Conservation (phyloP, 1,140 invertebrate genomes). For the Ceratitis capitata region DNA sequence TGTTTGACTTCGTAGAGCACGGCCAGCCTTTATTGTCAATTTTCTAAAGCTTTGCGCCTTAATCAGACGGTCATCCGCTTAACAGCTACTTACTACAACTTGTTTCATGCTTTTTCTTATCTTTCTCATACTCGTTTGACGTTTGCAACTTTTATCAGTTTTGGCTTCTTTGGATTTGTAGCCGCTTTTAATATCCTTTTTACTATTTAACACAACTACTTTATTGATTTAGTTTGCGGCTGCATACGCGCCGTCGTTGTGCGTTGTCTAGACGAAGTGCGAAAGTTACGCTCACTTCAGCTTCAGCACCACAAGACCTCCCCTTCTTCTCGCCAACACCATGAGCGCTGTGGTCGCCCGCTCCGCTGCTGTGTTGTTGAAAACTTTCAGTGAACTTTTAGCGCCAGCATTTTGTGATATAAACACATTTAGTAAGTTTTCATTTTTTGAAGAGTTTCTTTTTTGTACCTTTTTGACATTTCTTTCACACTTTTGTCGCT, state of each 20-base stretch:
- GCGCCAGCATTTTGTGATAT: not conserved
- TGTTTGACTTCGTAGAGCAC: too few species aligned
- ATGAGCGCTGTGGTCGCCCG: not conserved
- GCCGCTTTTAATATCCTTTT: not conserved
- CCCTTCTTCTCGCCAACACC: too few species aligned
- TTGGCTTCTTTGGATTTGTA: not conserved
- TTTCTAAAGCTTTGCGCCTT: not conserved
- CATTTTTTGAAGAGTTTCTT: not conserved
- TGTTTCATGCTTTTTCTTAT: not conserved
- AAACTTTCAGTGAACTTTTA: not conserved
- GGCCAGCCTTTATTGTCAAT: not conserved
- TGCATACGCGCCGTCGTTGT: not conserved
- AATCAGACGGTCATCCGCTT: conserved; percentile 32
- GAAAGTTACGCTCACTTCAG: not conserved
- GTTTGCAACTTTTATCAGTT: not conserved
- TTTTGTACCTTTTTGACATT: not conserved
- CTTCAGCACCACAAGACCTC: too few species aligned
- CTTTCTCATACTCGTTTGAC: not conserved
- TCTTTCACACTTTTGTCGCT: not conserved
- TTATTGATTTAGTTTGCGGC: not conserved
- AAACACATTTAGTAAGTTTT: not conserved
- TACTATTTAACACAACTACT: not conserved
- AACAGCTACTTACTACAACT: not conserved
- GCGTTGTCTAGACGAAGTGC: not conserved
- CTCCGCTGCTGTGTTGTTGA: not conserved